Conservation (phyloP, 2,888 invertebrate species). For the Erebia ligea region DNA sequence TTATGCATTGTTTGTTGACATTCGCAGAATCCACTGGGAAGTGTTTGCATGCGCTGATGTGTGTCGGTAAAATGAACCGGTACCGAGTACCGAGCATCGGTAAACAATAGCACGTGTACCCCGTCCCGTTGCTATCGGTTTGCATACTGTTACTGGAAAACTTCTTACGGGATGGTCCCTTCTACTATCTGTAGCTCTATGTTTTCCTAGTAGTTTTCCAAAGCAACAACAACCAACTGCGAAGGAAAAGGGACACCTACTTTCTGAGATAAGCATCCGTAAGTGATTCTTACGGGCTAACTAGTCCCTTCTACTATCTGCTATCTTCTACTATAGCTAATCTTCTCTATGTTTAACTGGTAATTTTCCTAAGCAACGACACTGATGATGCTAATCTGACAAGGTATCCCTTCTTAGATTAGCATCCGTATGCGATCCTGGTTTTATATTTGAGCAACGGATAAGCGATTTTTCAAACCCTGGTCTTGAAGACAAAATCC, state of each 20-base stretch:
- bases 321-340: no score
- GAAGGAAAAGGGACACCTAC: neutral
- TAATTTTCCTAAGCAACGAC: no score
- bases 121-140: conserved; percentile 20
- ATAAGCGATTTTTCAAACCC: no score
- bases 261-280: no score
- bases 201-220: neutral
- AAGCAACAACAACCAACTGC: neutral
- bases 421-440: no score
- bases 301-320: no score
- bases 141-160: conserved; percentile 23
- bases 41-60: conserved; percentile 49
- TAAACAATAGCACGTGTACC: conserved; percentile 29
- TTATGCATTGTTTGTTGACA: conserved; percentile 55
- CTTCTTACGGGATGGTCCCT: conserved; percentile 3
- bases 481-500: no score
- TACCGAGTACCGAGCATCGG: conserved; percentile 20
- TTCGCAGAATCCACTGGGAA: conserved; percentile 52
- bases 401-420: no score
- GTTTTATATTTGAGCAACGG: no score
- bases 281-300: no score
- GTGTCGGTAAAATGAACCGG: conserved; percentile 49
- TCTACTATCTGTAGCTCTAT: neutral
- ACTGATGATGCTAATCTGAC: no score
- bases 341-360: no score